Evolutionary conservation across 2,113 vertebrate species (phyloP).

Genomic region (Phalacrocorax brasilianus): DNA sequence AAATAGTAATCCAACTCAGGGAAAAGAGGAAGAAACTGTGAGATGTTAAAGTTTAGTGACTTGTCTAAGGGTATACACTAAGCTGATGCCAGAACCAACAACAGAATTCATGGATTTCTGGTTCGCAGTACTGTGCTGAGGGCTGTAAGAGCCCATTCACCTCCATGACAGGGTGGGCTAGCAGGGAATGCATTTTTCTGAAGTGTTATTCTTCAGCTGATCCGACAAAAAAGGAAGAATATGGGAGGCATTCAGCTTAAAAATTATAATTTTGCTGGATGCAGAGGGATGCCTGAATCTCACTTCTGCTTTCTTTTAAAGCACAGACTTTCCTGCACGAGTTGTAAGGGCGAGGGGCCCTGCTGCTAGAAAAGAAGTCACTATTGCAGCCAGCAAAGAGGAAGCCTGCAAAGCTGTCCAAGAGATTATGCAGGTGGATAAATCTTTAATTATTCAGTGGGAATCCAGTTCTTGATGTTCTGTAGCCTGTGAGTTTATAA

Average conservation of each 20-base stretch:
- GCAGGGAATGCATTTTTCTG: neutral
- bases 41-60: neutral
- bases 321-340: slow-evolving; percentile 84
- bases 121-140: neutral
- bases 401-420: slow-evolving; percentile 86
- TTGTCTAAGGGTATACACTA: neutral
- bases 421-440: slow-evolving; percentile 87
- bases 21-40: neutral
- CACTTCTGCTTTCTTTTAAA: slow-evolving; percentile 39
- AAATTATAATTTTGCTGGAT: neutral
- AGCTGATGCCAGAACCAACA: neutral
- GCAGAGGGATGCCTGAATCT: neutral
- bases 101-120: neutral
- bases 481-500: neutral
- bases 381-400: slow-evolving; percentile 80
- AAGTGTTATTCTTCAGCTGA: neutral
- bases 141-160: neutral
- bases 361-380: slow-evolving; percentile 84
- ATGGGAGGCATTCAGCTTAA: neutral
- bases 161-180: neutral
- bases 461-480: neutral
- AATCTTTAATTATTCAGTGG: neutral
- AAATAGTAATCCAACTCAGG: neutral
- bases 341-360: slow-evolving; percentile 86
- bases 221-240: neutral